Evolutionary conservation across 2,888 invertebrate genomes (phyloP).

Genomic region (Bombylius discolor): DNA sequence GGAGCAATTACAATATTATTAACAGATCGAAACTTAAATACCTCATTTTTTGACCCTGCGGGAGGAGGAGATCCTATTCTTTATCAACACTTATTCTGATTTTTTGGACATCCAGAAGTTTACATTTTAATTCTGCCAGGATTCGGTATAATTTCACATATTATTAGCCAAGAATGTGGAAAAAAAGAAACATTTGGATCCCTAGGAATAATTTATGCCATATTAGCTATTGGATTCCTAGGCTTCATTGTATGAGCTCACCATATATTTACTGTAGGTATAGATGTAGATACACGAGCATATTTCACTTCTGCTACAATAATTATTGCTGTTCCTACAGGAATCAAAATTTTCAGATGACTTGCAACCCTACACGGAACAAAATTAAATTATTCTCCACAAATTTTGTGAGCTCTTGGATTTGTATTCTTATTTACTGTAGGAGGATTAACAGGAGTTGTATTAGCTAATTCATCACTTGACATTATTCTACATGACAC

Average conservation of each 20-base stretch:
- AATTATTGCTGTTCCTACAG: conserved; percentile 77
- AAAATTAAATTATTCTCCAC: conserved; percentile 45
- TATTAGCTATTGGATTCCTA: conserved; percentile 65
- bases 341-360: conserved; percentile 74
- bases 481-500: conserved; percentile 68
- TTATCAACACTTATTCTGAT: conserved; percentile 77
- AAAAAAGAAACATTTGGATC: conserved; percentile 62
- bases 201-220: conserved; percentile 72
- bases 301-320: conserved; percentile 75
- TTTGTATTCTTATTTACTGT: conserved; percentile 68
- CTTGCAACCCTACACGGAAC: conserved; percentile 54
- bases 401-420: conserved; percentile 54
- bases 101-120: conserved; percentile 78
- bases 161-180: conserved; percentile 59
- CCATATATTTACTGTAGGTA: conserved; percentile 73
- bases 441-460: conserved; percentile 55
- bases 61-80: conserved; percentile 71
- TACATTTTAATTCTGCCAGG: conserved; percentile 76
- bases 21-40: conserved; percentile 68
- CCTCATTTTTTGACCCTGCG: conserved; percentile 66
- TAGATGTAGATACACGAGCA: conserved; percentile 72
- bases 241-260: conserved; percentile 78
- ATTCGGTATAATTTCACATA: conserved; percentile 70
- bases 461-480: conserved; percentile 58
- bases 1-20: conserved; percentile 69